Evolutionary conservation across 2,888 invertebrate genomes (phyloP).

Genomic region (Venustoraphidia nigricollis): DNA sequence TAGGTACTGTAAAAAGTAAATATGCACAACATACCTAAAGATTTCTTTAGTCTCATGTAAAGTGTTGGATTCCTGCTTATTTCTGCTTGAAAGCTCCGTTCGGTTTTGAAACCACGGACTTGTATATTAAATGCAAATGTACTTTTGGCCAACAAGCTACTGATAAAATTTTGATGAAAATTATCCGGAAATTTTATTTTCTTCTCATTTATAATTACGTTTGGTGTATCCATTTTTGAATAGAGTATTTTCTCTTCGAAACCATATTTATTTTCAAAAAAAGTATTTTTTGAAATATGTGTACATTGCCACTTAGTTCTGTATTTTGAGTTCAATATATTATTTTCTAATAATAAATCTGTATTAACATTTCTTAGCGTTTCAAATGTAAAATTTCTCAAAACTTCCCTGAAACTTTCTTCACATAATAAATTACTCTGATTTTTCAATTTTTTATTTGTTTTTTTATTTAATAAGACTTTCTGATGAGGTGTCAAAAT

Average conservation of each 20-base stretch:
- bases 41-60: conserved; percentile 46
- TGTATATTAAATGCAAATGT: conserved; percentile 31
- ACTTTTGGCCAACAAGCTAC: conserved; percentile 19
- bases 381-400: conserved; percentile 26
- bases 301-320: conserved; percentile 21
- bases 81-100: conserved; percentile 54
- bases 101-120: conserved; percentile 65
- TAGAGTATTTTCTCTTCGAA: conserved; percentile 19
- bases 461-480: conserved; percentile 22
- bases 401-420: conserved; percentile 30
- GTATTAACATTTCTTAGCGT: conserved; percentile 23
- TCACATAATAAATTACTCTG: conserved; percentile 22
- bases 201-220: conserved; percentile 17
- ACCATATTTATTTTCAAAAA: conserved; percentile 31
- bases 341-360: conserved; percentile 20
- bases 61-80: conserved; percentile 54
- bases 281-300: conserved; percentile 25
- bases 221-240: conserved; percentile 18
- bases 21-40: conserved; percentile 22
- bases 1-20: too few relatives aligned
- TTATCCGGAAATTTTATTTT: conserved; percentile 17
- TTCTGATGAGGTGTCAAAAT: conserved; percentile 27
- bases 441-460: conserved; percentile 17
- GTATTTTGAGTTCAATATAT: conserved; percentile 17
- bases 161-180: conserved; percentile 21